Conservation (phyloP, 2,797 vertebrate species). For the Hypotaenidia philippensis region DNA sequence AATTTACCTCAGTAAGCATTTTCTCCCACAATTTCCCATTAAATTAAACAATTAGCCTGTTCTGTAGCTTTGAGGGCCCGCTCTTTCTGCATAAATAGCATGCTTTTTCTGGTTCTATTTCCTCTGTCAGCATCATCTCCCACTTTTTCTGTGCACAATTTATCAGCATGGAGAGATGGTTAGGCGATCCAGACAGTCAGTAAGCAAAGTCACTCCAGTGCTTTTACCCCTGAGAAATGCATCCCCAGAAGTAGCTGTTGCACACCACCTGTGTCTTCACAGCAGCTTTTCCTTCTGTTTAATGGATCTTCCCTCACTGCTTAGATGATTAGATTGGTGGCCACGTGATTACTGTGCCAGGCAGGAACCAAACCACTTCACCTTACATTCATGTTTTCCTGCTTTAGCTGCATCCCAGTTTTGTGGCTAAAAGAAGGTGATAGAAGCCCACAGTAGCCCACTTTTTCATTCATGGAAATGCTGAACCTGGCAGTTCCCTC, state of each 20-base stretch:
- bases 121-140: neutral
- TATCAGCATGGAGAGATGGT: neutral
- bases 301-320: neutral
- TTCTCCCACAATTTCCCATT: constrained; percentile 34
- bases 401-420: neutral
- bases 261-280: neutral
- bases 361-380: neutral
- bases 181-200: neutral
- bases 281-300: neutral
- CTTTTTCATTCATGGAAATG: neutral
- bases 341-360: neutral
- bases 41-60: constrained; percentile 32
- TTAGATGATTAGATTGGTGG: neutral
- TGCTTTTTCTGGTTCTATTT: neutral
- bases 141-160: neutral
- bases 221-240: neutral
- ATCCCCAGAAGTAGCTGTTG: neutral
- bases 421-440: neutral
- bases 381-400: neutral
- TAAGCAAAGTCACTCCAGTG: neutral
- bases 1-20: constrained; percentile 20
- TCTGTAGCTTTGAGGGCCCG: constrained; percentile 13
- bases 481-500: neutral
- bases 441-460: neutral
- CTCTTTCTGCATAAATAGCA: neutral